Conservation (phyloP, 2,797 vertebrate species). For the Capromys pilorides region DNA sequence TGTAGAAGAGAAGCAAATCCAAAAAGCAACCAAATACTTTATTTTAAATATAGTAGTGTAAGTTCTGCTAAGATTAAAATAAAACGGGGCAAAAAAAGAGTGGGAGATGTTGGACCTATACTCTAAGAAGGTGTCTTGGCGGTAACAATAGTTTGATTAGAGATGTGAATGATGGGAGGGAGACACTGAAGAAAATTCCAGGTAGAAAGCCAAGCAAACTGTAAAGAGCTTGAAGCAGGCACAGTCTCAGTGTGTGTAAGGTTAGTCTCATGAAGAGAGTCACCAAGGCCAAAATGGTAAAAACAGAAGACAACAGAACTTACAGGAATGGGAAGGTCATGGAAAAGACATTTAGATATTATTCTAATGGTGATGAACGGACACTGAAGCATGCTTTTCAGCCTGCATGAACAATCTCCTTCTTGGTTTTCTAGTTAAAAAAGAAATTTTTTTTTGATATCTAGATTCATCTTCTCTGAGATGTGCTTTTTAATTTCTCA, state of each 20-base stretch:
- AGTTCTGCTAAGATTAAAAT: neutral
- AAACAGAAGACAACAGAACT: neutral
- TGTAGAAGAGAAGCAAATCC: slow-evolving; percentile 7
- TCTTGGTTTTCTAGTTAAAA: neutral
- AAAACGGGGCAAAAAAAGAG: neutral
- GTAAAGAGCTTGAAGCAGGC: neutral
- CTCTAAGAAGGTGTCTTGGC: neutral
- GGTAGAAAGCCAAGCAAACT: neutral
- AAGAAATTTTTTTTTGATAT: slow-evolving; percentile 31
- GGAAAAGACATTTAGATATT: neutral
- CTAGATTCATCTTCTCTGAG: neutral
- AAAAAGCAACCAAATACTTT: slow-evolving; percentile 11
- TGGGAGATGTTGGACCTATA: neutral
- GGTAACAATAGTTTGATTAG: neutral
- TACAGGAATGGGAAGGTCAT: neutral
- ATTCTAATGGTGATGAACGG: neutral
- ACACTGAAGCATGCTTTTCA: neutral
- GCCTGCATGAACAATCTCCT: neutral
- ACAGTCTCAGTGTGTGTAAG: neutral
- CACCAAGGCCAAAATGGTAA: neutral
- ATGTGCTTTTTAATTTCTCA: neutral
- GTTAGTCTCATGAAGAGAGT: neutral
- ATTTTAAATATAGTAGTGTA: neutral
- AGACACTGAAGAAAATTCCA: slow-evolving; percentile 16
- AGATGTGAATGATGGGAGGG: neutral